Base-by-base conservation (phyloP, 2,888 invertebrate genomes). In the Salpingus planirostris region DNA sequence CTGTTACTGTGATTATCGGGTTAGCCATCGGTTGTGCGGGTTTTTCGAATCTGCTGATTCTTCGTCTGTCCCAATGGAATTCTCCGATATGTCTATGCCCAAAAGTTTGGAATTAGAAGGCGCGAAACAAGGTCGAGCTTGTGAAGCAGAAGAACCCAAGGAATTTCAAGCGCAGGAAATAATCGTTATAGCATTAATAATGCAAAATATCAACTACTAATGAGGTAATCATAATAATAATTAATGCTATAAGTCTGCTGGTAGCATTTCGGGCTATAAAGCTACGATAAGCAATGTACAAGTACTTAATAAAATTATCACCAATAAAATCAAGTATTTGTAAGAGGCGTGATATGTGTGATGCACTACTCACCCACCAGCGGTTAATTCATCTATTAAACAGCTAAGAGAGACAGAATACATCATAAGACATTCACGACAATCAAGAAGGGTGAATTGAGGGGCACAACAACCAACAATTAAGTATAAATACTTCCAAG, bases 1-100 rank as follows among this genome's bases (percentile, higher is more conserved):
- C 92, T 1, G 96, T 96, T 5, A 96, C 92, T 1, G 93, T 95
- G 36, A 96, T 96, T 31, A 95, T 95, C 1, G 96, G 96, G 65
- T 91, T 91, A 31, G 86, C 79, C 38, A 84, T 80, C 43, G 81
- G 80, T 50, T 75, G 76, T 27, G 65, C 44, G 1, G 71, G 71
- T 21, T 30, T 27, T 46, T 70, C 67, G 27, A 69, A 61, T 39
- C 65, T 69, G 15, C 69, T 65, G 1, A 70, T 67, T 27, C 76
- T 73, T 43, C 74, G 61, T 31, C 71, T 68, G 49, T 82, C 83
- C 36, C 77, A 73, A 45, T 75, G 72, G 15, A 73, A 66, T 50
- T 84, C 82, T 3, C 82, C 83, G 46, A 81, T 74, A 52, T 80
- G 83, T 62, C 84, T 85, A 64, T 40, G 36, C 21, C 38, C 36